Conservation (phyloP, 1,140 invertebrate genomes). For the Euborellia annulipes region DNA sequence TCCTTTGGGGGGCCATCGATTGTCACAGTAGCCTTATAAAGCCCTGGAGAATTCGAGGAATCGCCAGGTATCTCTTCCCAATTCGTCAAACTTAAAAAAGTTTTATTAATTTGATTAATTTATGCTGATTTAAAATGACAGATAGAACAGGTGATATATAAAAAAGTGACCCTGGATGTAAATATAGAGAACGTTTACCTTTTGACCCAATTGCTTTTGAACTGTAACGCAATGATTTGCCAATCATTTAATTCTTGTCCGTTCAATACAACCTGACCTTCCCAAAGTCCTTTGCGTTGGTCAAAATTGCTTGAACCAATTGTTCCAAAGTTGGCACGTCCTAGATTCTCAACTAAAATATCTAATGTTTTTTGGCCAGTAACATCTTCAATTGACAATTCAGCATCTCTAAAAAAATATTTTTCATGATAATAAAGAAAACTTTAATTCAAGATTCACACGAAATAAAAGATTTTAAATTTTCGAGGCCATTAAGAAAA, state of each 20-base stretch:
- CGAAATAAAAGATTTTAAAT: background rate
- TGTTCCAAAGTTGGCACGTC: constrained; percentile 35
- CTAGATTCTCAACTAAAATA: constrained; percentile 41
- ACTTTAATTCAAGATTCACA: no score
- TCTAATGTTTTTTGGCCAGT: constrained; percentile 24
- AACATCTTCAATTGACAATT: background rate
- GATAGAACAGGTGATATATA: no score
- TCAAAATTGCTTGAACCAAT: constrained; percentile 23
- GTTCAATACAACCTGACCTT: constrained; percentile 30
- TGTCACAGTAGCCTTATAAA: constrained; percentile 22
- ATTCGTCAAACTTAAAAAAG: constrained; percentile 11
- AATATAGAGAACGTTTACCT: no score
- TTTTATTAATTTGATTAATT: no score
- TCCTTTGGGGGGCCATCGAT: constrained; percentile 18
- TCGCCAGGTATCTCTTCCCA: constrained; percentile 8
- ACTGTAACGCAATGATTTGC: constrained; percentile 34
- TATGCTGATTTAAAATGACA: no score
- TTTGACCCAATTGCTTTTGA: constrained; percentile 28
- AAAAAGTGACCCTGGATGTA: no score
- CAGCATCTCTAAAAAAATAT: constrained; percentile 8
- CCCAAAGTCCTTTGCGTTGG: constrained; percentile 33
- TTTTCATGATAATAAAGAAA: no score
- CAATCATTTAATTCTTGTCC: constrained; percentile 26
- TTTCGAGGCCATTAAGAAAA: no score
- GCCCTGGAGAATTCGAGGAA: constrained; percentile 15